Conservation (phyloP, 2,113 vertebrate genomes). For the Ammospiza nelsoni region DNA sequence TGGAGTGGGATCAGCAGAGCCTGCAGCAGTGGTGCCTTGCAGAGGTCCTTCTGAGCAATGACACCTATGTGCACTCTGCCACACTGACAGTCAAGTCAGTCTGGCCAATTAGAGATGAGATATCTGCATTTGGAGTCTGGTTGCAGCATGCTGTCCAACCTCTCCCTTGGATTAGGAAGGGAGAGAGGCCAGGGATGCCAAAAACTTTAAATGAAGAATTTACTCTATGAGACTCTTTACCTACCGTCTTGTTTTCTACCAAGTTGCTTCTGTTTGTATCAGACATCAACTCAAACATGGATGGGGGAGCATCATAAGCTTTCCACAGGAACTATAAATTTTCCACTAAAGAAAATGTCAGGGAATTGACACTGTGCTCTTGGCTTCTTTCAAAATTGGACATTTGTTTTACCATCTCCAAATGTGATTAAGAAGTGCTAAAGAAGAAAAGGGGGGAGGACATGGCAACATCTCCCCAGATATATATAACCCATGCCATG, state of each 20-base stretch:
- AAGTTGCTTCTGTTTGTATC: background rate
- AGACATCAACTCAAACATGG: background rate
- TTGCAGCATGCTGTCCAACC: background rate
- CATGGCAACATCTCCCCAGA: background rate
- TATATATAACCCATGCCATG: background rate
- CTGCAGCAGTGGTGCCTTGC: background rate
- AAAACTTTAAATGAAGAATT: background rate
- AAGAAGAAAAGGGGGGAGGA: background rate
- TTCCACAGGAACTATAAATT: background rate
- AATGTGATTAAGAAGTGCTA: background rate
- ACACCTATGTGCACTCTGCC: background rate
- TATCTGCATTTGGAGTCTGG: background rate
- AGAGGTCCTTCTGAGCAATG: background rate
- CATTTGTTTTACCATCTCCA: background rate
- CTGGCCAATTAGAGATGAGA: background rate
- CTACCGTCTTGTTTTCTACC: background rate
- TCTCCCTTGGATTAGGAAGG: background rate
- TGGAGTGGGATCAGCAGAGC: background rate
- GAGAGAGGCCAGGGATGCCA: fast-evolving
- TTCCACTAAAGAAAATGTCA: background rate
- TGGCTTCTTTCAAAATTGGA: background rate
- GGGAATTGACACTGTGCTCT: background rate
- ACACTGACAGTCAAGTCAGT: fast-evolving
- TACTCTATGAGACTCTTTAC: background rate
- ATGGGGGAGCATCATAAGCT: fast-evolving